These are phyloP conservation scores for Dendrocincla tyrannina DNA, from an alignment of 2,797 vertebrate species.

Conservation along the genomic window DNA sequence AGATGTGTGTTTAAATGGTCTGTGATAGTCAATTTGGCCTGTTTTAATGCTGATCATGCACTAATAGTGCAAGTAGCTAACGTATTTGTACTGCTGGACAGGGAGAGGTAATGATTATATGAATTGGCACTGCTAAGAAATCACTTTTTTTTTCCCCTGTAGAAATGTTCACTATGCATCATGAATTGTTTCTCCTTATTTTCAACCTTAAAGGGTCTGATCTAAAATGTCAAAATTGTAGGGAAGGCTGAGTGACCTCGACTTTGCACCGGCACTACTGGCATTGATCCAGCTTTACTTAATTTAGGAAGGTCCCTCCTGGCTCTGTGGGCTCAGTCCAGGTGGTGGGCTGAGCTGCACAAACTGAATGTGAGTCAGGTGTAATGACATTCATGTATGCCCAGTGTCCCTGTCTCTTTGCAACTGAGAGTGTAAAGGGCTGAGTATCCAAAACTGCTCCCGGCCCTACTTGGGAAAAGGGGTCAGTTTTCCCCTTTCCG, in stretches of 20 bases:
- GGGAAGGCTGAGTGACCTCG: neutral
- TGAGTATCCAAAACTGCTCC: neutral
- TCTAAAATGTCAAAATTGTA: neutral
- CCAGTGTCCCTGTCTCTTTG: neutral
- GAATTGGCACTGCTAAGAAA: neutral
- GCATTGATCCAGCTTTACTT: neutral
- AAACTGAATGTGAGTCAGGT: neutral
- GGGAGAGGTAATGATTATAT: constrained; percentile 42
- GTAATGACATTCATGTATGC: neutral
- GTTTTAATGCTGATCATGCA: constrained; percentile 83
- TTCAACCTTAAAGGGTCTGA: neutral
- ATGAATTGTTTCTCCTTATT: neutral
- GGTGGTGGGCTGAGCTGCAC: neutral
- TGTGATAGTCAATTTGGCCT: constrained; percentile 1
- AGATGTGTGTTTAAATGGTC: constrained; percentile 5
- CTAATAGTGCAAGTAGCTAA: neutral
- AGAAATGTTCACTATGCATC: neutral
- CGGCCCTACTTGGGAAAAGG: neutral
- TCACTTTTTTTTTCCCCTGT: neutral
- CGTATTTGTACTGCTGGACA: constrained; percentile 83
- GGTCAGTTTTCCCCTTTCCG: neutral
- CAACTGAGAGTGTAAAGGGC: neutral
- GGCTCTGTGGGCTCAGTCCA: neutral
- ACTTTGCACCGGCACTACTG: neutral
- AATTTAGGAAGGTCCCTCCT: neutral